Percentiles rank a stretch among this genome's conserved stretches.
These are phyloP conservation scores for Eubucco bourcierii DNA, from an alignment of 2,113 vertebrate genomes.

Conservation along the genomic window DNA sequence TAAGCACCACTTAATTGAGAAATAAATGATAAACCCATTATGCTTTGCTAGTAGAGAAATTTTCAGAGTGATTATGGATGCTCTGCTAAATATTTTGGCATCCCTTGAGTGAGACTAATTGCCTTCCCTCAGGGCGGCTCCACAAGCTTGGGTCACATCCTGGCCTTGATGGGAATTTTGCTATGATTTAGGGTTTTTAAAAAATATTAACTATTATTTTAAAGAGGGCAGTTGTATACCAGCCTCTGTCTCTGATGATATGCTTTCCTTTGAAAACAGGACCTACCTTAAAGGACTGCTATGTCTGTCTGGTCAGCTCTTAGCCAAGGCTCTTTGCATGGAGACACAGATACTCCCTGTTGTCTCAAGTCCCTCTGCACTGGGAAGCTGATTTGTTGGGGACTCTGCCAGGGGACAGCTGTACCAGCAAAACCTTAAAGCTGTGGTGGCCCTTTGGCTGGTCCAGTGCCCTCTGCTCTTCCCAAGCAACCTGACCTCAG, in stretches of 20 bases:
- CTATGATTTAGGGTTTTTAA: neutral
- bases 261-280: neutral
- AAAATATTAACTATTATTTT: neutral
- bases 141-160: conserved; percentile 21
- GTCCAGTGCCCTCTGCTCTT: neutral
- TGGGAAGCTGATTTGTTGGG: neutral
- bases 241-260: neutral
- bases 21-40: conserved; percentile 65
- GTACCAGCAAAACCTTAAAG: neutral
- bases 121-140: conserved; percentile 11
- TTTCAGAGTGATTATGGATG: conserved; percentile 58
- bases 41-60: conserved; percentile 24
- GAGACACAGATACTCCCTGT: neutral
- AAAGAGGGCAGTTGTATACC: neutral
- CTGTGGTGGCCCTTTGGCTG: neutral
- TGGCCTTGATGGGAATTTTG: conserved; percentile 7
- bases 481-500: conserved; percentile 9
- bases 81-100: conserved; percentile 61
- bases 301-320: neutral
- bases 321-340: neutral
- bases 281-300: neutral
- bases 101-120: conserved; percentile 40
- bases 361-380: neutral
- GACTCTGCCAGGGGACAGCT: neutral
- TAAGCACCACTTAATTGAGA: conserved; percentile 57